These are phyloP conservation scores for Siniperca undulata DNA, from an alignment of 2,797 vertebrate genomes.

Conservation along the genomic window DNA sequence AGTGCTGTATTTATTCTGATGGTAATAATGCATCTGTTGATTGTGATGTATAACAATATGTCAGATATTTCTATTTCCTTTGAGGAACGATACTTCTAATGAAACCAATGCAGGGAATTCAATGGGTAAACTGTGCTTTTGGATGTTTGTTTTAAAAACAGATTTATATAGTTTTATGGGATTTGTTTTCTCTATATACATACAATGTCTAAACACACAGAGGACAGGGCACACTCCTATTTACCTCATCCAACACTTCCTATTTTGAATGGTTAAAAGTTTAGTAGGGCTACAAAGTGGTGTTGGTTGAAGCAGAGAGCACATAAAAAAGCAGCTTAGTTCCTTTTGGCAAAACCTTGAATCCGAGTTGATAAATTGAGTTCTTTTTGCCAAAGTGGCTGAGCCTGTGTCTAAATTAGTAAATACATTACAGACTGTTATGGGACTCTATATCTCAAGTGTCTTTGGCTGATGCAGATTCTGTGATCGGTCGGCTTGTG, in stretches of 20 bases:
- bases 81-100: conserved; percentile 65
- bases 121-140: conserved; percentile 81
- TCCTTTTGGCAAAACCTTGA: conserved; percentile 52
- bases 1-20: conserved; percentile 82
- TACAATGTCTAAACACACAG: conserved; percentile 36
- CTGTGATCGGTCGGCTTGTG: conserved; percentile 48
- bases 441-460: conserved; percentile 62
- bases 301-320: conserved; percentile 52
- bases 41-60: conserved; percentile 77
- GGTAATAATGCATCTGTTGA: conserved; percentile 81
- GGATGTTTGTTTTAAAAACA: conserved; percentile 70
- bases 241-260: conserved; percentile 75
- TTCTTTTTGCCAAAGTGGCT: conserved; percentile 49
- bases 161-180: conserved; percentile 57
- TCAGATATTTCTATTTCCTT: conserved; percentile 68
- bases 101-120: conserved; percentile 82
- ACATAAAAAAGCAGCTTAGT: conserved; percentile 52
- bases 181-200: conserved; percentile 31
- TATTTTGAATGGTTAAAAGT: conserved; percentile 38
- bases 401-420: conserved; percentile 52
- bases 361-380: conserved; percentile 13
- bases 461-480: conserved; percentile 60
- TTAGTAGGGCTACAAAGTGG: conserved; percentile 44
- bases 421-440: conserved; percentile 75
- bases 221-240: conserved; percentile 58